A percentile compares a stretch with the other conserved stretches of the same genome.
phyloP scores from a whole-genome alignment of 2,113 vertebrate genomes.

The Azemiops feae region DNA sequence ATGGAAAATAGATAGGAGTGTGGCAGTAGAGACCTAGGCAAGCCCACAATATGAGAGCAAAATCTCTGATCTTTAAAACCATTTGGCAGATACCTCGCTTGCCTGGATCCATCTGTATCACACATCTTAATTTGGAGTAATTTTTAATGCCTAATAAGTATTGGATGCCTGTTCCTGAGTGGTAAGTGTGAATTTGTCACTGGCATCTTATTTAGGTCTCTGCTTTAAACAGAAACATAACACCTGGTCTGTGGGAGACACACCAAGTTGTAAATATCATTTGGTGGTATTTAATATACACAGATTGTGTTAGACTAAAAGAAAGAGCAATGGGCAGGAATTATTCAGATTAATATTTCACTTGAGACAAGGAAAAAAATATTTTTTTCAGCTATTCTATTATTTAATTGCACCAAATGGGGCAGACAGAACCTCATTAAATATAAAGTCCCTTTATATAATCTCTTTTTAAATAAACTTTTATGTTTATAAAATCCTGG shows the following conservation, averaged over 20 bases:
- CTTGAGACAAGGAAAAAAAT: not conserved
- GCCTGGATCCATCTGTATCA: conserved; percentile 2
- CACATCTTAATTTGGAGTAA: conserved; percentile 9
- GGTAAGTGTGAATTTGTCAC: conserved; percentile 26
- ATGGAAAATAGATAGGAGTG: conserved; percentile 9
- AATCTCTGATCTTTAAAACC: conserved; percentile 1
- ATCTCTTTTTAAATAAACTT: not conserved
- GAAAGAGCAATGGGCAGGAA: not conserved
- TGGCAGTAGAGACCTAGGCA: not conserved
- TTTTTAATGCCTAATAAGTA: not conserved
- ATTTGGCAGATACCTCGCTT: not conserved
- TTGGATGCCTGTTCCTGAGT: not conserved
- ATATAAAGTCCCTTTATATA: not conserved
- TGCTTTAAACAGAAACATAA: conserved; percentile 13
- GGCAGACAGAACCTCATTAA: not conserved
- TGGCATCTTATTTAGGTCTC: not conserved
- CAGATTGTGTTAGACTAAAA: conserved; percentile 18
- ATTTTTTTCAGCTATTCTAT: not conserved
- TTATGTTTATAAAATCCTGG: not conserved
- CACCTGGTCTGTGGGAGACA: conserved; percentile 25
- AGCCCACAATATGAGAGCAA: conserved; percentile 1
- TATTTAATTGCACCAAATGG: not conserved
- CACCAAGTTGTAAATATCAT: conserved; percentile 14
- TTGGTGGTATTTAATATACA: conserved; percentile 7
- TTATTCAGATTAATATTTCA: not conserved